Conservation (phyloP, 2,888 invertebrate species). For the Odontocerum albicorne region DNA sequence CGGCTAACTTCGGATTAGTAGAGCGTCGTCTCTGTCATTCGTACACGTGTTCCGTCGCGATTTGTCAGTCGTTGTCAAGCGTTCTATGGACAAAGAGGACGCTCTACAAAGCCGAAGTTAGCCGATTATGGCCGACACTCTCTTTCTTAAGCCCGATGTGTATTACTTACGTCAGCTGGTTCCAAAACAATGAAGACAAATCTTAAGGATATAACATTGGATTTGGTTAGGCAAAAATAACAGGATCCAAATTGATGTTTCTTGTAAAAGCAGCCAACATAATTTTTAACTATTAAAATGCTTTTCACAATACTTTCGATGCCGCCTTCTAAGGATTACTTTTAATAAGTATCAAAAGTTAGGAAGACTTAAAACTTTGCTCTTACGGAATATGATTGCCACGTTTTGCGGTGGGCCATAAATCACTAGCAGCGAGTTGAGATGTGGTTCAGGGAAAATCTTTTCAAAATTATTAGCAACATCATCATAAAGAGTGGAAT, state of each 20-base stretch:
- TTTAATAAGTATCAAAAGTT: constrained; percentile 28
- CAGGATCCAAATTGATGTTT: constrained; percentile 15
- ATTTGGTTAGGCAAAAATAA: too few relatives aligned
- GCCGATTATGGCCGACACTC: too few relatives aligned
- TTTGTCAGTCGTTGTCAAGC: too few relatives aligned
- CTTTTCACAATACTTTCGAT: constrained; percentile 20
- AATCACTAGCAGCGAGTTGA: constrained; percentile 28
- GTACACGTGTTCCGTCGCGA: too few relatives aligned
- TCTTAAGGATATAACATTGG: too few relatives aligned
- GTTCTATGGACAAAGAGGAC: too few relatives aligned
- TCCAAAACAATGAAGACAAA: too few relatives aligned
- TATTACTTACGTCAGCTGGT: too few relatives aligned
- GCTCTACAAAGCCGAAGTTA: too few relatives aligned
- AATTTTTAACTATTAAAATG: constrained; percentile 20
- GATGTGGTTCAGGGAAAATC: constrained; percentile 15
- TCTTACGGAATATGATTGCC: constrained; percentile 29
- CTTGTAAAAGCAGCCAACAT: constrained; percentile 10
- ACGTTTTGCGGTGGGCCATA: constrained; percentile 18
- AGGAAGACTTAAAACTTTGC: constrained; percentile 30
- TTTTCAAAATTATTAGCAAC: constrained; percentile 17
- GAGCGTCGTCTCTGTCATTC: too few relatives aligned
- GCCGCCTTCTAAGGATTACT: constrained; percentile 22
- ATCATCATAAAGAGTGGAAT: constrained; percentile 18
- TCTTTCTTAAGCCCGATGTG: too few relatives aligned
- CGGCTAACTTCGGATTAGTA: too few relatives aligned